Base-by-base conservation (phyloP, 2,797 vertebrate genomes). In the Tenualosa thibaudeaui region DNA sequence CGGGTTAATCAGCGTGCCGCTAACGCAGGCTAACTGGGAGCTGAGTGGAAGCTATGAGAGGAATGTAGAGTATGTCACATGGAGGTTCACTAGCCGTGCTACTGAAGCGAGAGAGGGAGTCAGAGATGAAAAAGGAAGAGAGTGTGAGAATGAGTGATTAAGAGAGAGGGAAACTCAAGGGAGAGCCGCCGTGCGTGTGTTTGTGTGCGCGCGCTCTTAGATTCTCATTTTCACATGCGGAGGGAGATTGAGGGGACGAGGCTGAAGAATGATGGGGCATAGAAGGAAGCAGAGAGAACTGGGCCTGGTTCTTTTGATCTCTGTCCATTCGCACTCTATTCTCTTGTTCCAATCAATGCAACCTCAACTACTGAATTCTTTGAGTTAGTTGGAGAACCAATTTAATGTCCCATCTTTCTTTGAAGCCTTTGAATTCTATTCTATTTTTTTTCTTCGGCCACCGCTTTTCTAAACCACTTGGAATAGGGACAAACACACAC, bases 31-130 rank as follows among this genome's bases (percentile, higher is more conserved):
- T 24, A 24, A 9, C 58, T 24, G 58, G n/a, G 26, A 26, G 65
- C 26, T 37, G 31, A 26, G 65, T 5, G 71, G 19, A 1, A 78
- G 71, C 71, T 78, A 89, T 85, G 81, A 13, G 60, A 71, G 84
- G 83, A 88, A 90, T 87, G 85, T 82, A 40, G 84, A 62, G 83
- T 83, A 84, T 86, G 84, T 58, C 82, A 84, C 82, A 82, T 85
- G 82, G 71, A 78, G 50, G 51, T 50, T 84, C 78, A 17, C 82
- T 86, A 12, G 54, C 56, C 62, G 40, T 60, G 50, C 82, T 53
- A 86, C 37, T 15, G 15, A 49, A 78, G 84, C 50, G 54, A 56
- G 82, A 85, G 75, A 43, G 49, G 3, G 75, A 86, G 37, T 8
- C 22, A 43, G 81, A 83, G 26, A 62, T 78, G 71, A 78, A 49